A percentile compares a stretch with the other conserved stretches of the same genome.
Evolutionary conservation across 2,113 vertebrate species (phyloP).

Genomic region (Phyllostomus discolor): DNA sequence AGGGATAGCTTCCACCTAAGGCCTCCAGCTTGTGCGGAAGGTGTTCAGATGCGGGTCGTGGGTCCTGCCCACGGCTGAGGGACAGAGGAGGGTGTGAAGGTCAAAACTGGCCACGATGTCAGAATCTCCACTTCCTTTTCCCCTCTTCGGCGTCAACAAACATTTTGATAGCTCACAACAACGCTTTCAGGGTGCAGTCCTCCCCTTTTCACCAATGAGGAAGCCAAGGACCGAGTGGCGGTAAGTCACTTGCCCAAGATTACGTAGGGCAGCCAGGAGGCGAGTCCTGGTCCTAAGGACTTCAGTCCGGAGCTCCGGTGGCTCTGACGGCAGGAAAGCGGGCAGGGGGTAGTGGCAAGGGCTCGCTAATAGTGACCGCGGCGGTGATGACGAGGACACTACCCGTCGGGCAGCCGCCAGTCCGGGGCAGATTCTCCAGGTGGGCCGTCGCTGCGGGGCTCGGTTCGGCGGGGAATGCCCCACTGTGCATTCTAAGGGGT

Average conservation of each 20-base stretch:
- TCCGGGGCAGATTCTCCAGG: background rate
- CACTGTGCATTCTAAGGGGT: background rate
- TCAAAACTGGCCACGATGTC: background rate
- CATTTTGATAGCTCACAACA: background rate
- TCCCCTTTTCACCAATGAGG: background rate
- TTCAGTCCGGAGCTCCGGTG: background rate
- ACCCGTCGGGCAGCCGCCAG: background rate
- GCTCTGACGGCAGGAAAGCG: background rate
- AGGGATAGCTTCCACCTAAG: background rate
- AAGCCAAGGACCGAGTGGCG: background rate
- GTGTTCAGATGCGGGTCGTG: background rate
- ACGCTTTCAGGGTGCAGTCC: background rate
- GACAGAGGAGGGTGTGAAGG: background rate
- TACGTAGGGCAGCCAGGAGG: background rate
- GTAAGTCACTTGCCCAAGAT: background rate
- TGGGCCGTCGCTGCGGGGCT: background rate
- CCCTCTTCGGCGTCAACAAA: background rate
- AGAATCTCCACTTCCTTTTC: background rate
- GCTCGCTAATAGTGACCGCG: slow-evolving; percentile 30
- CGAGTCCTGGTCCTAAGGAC: background rate
- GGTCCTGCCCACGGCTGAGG: background rate
- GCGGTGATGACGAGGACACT: background rate
- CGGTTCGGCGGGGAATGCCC: background rate
- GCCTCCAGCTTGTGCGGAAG: background rate
- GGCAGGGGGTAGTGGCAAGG: background rate